Percentiles rank a stretch among this genome's conserved stretches.
phyloP scores from a whole-genome alignment of 2,113 vertebrate species.

The Theropithecus gelada region DNA sequence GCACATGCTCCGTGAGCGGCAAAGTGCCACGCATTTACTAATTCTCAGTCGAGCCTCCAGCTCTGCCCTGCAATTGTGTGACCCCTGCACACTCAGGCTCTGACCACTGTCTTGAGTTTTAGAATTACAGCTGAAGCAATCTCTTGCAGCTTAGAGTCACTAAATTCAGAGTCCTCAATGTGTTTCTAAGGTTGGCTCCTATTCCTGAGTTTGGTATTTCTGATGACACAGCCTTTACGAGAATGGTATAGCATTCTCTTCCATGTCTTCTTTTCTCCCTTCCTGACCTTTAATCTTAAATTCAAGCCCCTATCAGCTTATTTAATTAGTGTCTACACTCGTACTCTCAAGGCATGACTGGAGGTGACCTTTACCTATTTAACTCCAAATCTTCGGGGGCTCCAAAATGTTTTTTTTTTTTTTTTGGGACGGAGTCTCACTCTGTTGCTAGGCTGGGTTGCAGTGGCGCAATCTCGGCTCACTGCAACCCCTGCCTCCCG shows the following conservation, averaged over 20 bases:
- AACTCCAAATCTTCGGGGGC: neutral
- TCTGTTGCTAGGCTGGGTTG: no score
- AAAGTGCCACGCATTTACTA: no score
- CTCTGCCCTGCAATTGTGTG: neutral
- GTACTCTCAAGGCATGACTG: neutral
- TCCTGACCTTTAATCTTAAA: neutral
- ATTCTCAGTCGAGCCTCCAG: neutral
- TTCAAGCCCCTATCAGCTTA: neutral
- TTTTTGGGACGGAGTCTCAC: no score
- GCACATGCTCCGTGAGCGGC: neutral
- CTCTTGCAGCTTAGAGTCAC: neutral
- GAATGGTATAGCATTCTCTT: neutral
- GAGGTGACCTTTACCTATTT: neutral
- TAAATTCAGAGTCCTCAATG: neutral
- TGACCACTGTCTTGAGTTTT: neutral
- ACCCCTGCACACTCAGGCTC: neutral
- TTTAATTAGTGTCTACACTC: neutral
- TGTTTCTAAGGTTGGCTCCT: neutral
- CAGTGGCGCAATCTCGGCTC: no score
- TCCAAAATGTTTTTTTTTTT: no score
- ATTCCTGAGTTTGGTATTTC: neutral
- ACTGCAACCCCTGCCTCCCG: no score
- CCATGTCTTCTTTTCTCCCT: neutral
- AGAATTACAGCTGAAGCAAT: neutral
- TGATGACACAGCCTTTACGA: neutral